Evolutionary conservation across 1,140 invertebrate genomes (phyloP), one percentile per base, ranked within the genome.

Genomic region (Eulimnadia texana): DNA sequence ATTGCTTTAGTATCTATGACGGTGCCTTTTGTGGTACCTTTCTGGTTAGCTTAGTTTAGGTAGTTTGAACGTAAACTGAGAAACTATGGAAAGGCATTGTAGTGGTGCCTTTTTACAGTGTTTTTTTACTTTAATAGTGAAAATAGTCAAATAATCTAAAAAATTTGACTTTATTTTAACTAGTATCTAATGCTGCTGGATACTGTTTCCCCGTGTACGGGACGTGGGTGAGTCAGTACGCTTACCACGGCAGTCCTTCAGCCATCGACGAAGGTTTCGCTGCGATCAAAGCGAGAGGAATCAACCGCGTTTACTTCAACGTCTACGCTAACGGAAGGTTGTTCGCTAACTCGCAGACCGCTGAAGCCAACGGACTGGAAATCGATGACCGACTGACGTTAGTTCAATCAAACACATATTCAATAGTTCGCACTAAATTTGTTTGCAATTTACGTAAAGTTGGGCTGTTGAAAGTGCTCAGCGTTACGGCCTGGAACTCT

Each of bases 191-290:
- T 42, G 33, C 33, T 42, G 60, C 22, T 27, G 60, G 50, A 11
- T 61, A 52, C 52, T 61, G 60, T 29, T 61, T 61, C 52, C 47
- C 47, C 19, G 60, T 61, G n/a, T 61, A 61, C 25, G 60, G 60
- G 6, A 59, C 60, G 13, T 61, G 60, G 60, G 60, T 61, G 16
- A 53, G 60, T 22, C 60, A 55, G 16, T 61, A 61, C 28, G 27
- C 10, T 20, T 61, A 58, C 16, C 28, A 50, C n/a, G 42, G 24
- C 16, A 52, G 24, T 19, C 52, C 22, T 13, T 23, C 25, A 9
- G 60, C 57, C 16, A 27, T 59, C 16, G 60, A 61, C 51, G 47
- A 61, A 56, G 60, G 24, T n/a, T 61, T 61, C 19, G 60, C 60
- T 2, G 60, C 27, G 28, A 23, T 61, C 20, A 61, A 61, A 27